phyloP scores from a whole-genome alignment of 1,140 invertebrate genomes.

The Drosophila baimaii region DNA sequence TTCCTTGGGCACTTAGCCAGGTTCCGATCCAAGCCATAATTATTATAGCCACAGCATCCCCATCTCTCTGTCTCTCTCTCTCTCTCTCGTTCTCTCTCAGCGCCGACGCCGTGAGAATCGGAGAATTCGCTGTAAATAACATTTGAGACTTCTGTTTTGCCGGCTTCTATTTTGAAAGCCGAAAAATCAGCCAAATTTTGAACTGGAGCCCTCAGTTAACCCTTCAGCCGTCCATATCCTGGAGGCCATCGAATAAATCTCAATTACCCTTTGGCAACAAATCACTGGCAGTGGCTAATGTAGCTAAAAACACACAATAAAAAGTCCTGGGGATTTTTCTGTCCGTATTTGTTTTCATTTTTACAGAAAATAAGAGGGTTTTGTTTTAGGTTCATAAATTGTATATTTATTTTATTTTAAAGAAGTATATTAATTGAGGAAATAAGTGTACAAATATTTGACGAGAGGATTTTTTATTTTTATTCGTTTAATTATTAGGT shows the following conservation, averaged over 20 bases:
- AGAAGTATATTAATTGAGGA: background rate
- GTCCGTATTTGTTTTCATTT: conserved; percentile 11
- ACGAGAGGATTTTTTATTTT: background rate
- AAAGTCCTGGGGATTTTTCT: conserved; percentile 22
- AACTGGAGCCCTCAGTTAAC: conserved; percentile 15
- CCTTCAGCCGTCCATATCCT: conserved; percentile 24
- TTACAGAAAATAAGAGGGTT: background rate
- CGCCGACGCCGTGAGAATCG: conserved; percentile 14
- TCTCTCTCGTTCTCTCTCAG: conserved; percentile 13
- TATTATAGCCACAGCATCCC: conserved; percentile 7
- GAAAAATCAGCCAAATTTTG: conserved; percentile 10
- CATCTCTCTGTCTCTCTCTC: conserved; percentile 10
- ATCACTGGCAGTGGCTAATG: conserved; percentile 49
- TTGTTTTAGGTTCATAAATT: background rate
- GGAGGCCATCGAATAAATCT: conserved; percentile 40
- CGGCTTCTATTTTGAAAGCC: conserved; percentile 21
- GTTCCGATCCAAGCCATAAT: conserved; percentile 30
- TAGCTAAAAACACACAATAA: conserved; percentile 26
- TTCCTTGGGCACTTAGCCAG: background rate
- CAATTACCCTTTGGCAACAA: conserved; percentile 34
- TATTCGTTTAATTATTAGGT: too few relatives aligned
- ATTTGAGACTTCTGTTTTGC: background rate
- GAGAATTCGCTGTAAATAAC: background rate
- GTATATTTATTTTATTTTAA: background rate
- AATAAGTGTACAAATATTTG: background rate